Evolutionary conservation across 2,888 invertebrate species (phyloP), one percentile per base, ranked within the genome.

Genomic region (Lasioglossum villosulum): DNA sequence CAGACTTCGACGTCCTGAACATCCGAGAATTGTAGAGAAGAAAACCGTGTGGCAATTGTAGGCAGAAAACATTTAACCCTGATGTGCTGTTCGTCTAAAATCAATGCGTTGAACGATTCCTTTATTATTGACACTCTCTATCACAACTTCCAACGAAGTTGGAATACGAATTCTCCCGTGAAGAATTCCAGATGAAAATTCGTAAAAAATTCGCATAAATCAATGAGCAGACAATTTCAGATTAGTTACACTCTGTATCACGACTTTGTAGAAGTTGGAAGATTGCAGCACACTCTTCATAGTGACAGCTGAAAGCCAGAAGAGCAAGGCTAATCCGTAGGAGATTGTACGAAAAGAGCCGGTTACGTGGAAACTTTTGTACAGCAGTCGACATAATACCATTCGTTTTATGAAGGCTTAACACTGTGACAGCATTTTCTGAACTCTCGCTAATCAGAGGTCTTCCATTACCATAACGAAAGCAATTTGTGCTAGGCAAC

Each of bases 401-500:
- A 30, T 34, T 34, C 27, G 37, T 68, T 19, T 68, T 14, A 12
- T 52, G 19, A 75, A 48, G 71, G 63, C 75, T 75, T 39, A 52
- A 52, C 16, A n/a, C 23, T 16, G 19, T 19, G 75, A 80, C 80
- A 48, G 59, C 27, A 27, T 63, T 30, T 59, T 42, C 59, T 19
- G 42, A 42, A 23, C 59, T 42, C 59, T 42, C 59, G 63, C n/a
- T 68, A n/a, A 34, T 19, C 19, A 23, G 19, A 34, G n/a, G 42
- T 48, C 42, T 48, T 48, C 63, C 37, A 71, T 63, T 39, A 37
- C 66, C 52, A 16, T 56, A 82, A 76, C 66, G 75, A 76, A 82
- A 83, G 52, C 72, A 66, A 73, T 76, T 76, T 83, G 71, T 42
- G 72, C 75, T 34, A 75, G 75, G 63, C 52, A 71, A 71, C 42